Evolutionary conservation across 2,888 invertebrate species (phyloP).

Genomic region (Drosophila histrio): DNA sequence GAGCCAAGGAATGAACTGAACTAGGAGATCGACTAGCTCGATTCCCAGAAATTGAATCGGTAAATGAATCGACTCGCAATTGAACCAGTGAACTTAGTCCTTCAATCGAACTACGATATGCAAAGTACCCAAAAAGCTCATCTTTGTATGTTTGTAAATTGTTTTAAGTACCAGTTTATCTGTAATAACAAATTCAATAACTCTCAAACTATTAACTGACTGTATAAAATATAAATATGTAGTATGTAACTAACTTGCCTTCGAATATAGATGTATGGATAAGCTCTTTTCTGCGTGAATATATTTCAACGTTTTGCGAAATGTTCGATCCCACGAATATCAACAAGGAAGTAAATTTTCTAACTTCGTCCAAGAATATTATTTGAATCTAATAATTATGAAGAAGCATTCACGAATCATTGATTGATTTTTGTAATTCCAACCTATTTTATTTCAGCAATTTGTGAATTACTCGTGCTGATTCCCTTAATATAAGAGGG

Average conservation of each 20-base stretch:
- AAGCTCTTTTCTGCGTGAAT: too few species aligned
- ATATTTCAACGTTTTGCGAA: neutral
- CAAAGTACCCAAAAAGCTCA: neutral
- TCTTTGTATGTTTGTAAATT: neutral
- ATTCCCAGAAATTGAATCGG: neutral
- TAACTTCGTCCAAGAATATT: too few species aligned
- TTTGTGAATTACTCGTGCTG: neutral
- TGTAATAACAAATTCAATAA: neutral
- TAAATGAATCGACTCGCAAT: neutral
- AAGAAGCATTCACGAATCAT: neutral
- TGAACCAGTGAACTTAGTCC: neutral
- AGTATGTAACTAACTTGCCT: neutral
- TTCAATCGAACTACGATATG: neutral
- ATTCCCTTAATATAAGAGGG: neutral
- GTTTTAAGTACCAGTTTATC: neutral
- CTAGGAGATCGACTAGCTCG: neutral
- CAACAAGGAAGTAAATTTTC: too few species aligned
- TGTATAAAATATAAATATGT: neutral
- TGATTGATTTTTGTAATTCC: neutral
- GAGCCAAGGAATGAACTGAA: neutral
- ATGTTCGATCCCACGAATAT: neutral
- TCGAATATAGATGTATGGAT: neutral
- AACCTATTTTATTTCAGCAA: neutral
- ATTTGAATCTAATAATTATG: too few species aligned
- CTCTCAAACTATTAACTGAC: neutral